A percentile compares a stretch with the other conserved stretches of the same genome.
These are phyloP conservation scores for Drosophila bipectinata DNA, from an alignment of 1,140 invertebrate genomes.

Conservation along the genomic window DNA sequence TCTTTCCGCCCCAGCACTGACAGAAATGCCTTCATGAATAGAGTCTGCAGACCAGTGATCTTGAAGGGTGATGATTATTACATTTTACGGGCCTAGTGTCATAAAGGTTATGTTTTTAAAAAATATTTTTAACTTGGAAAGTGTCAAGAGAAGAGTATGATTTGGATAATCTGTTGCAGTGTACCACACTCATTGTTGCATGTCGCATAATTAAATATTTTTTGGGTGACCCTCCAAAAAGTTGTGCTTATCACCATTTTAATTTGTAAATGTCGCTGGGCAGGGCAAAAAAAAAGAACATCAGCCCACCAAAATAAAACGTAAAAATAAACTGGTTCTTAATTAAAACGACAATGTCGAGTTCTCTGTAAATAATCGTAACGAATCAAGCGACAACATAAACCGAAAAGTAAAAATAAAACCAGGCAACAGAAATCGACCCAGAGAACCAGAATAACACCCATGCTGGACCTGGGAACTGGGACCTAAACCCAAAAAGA, in stretches of 20 bases:
- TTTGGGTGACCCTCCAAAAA: slow-evolving; percentile 25
- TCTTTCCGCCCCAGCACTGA: not conserved
- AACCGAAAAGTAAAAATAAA: slow-evolving; percentile 14
- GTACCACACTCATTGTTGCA: slow-evolving; percentile 35
- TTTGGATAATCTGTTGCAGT: slow-evolving; percentile 1
- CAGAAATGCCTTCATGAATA: not conserved
- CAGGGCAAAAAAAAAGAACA: slow-evolving; percentile 29
- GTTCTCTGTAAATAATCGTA: slow-evolving; percentile 75
- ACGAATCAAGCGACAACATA: slow-evolving; percentile 67
- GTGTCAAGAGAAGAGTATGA: not conserved
- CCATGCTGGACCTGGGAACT: not conserved
- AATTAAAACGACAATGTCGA: slow-evolving; percentile 74
- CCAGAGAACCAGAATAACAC: slow-evolving; percentile 28
- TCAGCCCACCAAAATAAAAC: slow-evolving; percentile 27
- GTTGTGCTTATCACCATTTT: slow-evolving; percentile 64
- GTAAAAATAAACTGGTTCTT: slow-evolving; percentile 67
- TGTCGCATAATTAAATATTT: slow-evolving; percentile 68
- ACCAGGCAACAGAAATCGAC: slow-evolving; percentile 24
- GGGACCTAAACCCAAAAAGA: too few species aligned
- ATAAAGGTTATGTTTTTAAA: not conserved
- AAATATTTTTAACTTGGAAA: not conserved
- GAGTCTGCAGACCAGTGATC: not conserved
- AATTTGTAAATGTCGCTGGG: slow-evolving; percentile 67
- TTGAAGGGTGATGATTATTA: not conserved
- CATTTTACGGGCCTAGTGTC: not conserved